A percentile compares a stretch with the other conserved stretches of the same genome.
Evolutionary conservation across 2,113 vertebrate species (phyloP).

Genomic region (Hippolais icterina): DNA sequence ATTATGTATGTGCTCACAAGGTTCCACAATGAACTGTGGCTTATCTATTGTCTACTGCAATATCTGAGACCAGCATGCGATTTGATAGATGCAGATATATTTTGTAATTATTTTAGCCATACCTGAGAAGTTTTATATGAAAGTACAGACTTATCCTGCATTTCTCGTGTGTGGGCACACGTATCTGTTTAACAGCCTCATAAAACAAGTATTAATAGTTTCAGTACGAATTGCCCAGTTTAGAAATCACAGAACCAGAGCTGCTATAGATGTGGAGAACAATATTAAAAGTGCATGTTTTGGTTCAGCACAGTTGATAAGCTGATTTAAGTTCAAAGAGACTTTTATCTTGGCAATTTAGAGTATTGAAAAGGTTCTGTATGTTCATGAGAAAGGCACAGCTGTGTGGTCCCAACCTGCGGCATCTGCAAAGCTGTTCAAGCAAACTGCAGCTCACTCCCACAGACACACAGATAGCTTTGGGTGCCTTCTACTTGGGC

Average conservation of each 20-base stretch:
- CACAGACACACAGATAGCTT: background rate
- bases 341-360: background rate
- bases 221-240: background rate
- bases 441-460: background rate
- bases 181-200: background rate
- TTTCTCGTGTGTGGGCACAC: background rate
- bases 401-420: background rate
- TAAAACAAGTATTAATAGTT: background rate
- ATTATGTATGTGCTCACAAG: fast-evolving
- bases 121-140: background rate
- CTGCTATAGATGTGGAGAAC: background rate
- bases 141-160: background rate
- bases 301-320: background rate
- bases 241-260: background rate
- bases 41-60: background rate
- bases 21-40: background rate
- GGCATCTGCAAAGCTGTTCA: background rate
- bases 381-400: slow-evolving; percentile 41
- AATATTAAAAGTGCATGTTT: background rate
- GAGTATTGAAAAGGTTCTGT: background rate
- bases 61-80: background rate
- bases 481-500: background rate
- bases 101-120: background rate
- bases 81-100: background rate
- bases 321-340: background rate